A percentile compares a stretch with the other conserved stretches of the same genome.
These are phyloP conservation scores for Hirundichthys speculiger DNA, from an alignment of 2,113 vertebrate species.

Conservation along the genomic window DNA sequence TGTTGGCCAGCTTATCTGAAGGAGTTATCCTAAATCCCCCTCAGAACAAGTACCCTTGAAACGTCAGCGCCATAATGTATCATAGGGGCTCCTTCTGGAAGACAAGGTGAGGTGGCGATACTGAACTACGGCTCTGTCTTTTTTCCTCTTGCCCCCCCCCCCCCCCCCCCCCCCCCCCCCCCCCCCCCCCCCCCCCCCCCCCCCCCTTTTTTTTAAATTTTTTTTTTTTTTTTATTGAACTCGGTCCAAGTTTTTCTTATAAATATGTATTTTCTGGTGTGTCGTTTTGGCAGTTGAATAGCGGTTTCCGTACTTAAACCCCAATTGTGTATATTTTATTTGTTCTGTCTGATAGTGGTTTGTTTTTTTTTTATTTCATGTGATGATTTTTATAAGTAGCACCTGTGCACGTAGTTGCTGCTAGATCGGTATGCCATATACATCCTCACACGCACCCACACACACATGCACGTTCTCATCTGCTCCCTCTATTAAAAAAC, in stretches of 20 bases:
- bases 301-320: constrained; percentile 40
- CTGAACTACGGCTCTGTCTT: constrained; percentile 25
- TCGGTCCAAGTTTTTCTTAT: constrained; percentile 59
- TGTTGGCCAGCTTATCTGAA: constrained; percentile 70
- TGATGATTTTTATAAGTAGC: constrained; percentile 55
- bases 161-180: too few relatives aligned
- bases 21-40: constrained; percentile 68
- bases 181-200: too few relatives aligned
- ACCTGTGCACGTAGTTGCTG: constrained; percentile 37
- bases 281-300: constrained; percentile 37
- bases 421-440: constrained; percentile 10
- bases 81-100: constrained; percentile 71
- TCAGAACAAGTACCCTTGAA: constrained; percentile 72
- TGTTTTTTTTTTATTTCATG: constrained; percentile 34
- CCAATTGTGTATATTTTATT: background rate
- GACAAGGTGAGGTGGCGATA: constrained; percentile 69
- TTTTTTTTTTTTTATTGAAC: constrained; percentile 44
- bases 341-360: too few relatives aligned
- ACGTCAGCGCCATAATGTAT: constrained; percentile 70
- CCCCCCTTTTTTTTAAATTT: too few relatives aligned
- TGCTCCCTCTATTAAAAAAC: background rate
- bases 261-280: constrained; percentile 67
- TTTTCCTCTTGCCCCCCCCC: too few relatives aligned
- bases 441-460: background rate
- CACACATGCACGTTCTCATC: constrained; percentile 1